Conservation (phyloP, 53 echinoderm and acorn worm genomes). For the Mesocentrotus franciscanus region DNA sequence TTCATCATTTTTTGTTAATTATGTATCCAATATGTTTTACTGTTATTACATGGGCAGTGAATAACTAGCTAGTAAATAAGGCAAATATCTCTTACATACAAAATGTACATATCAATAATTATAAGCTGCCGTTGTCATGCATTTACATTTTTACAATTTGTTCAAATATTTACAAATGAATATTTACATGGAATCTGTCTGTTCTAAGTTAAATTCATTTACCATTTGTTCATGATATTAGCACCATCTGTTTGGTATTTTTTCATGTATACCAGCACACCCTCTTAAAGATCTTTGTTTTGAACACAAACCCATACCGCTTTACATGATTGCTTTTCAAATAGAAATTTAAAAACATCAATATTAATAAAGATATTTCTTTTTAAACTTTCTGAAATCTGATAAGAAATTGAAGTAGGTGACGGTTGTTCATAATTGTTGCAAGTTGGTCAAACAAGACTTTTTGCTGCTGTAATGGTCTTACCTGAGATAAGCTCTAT, state of each 20-base stretch:
- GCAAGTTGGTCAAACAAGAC: no score
- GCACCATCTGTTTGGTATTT: conserved; percentile 14
- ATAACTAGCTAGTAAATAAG: background rate
- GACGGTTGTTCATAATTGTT: background rate
- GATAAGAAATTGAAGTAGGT: background rate
- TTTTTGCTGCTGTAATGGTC: no score
- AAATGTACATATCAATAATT: background rate
- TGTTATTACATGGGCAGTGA: background rate
- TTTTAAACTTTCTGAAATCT: no score
- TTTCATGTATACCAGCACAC: background rate
- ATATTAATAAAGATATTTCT: background rate
- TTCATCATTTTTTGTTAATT: background rate
- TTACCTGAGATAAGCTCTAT: no score
- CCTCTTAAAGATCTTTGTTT: background rate
- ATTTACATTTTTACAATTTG: conserved; percentile 47
- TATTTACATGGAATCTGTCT: conserved; percentile 30
- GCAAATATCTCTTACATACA: background rate
- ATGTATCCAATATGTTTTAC: background rate
- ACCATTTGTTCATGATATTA: background rate
- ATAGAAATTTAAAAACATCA: background rate
- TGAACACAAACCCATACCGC: no score
- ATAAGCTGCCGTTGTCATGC: conserved; percentile 47
- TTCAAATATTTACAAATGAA: conserved; percentile 52
- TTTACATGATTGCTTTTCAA: background rate
- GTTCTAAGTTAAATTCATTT: background rate